These are phyloP conservation scores for Branchinecta lindahli DNA, from an alignment of 1,140 invertebrate species.

Conservation along the genomic window DNA sequence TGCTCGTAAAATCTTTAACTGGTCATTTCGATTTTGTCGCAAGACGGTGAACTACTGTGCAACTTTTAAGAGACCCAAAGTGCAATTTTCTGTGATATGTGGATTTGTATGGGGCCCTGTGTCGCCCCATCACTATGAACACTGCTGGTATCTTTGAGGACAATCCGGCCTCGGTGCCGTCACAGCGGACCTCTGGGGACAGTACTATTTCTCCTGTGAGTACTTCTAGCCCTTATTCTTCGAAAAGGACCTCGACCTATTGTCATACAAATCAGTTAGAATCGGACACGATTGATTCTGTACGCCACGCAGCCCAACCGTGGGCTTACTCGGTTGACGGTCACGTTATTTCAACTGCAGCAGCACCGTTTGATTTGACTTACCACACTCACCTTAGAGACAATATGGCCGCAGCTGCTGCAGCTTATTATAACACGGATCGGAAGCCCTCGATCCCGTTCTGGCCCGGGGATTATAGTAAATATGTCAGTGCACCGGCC, in stretches of 20 bases:
- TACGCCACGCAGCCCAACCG: constrained; percentile 35
- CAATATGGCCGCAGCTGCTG: constrained; percentile 41
- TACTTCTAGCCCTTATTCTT: constrained; percentile 2
- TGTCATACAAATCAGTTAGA: constrained; percentile 3
- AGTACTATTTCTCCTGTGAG: neutral
- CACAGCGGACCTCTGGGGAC: neutral
- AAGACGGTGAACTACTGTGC: constrained; percentile 5
- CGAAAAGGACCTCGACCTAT: neutral
- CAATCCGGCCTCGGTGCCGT: constrained; percentile 1
- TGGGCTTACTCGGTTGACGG: constrained; percentile 45
- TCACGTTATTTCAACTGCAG: constrained; percentile 33
- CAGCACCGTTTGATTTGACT: constrained; percentile 36
- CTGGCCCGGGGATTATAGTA: constrained; percentile 41
- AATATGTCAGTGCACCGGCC: constrained; percentile 31
- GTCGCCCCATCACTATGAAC: constrained; percentile 5
- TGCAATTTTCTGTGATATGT: constrained; percentile 9
- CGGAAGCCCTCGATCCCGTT: constrained; percentile 43
- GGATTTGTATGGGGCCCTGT: neutral
- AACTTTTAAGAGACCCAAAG: neutral
- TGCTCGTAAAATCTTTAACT: constrained; percentile 10
- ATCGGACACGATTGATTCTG: neutral
- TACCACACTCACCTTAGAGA: constrained; percentile 46
- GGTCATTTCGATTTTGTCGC: constrained; percentile 10
- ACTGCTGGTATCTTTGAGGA: neutral
- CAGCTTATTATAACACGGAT: constrained; percentile 36